Percentiles rank a stretch among this genome's conserved stretches.
Evolutionary conservation across 1,140 invertebrate genomes (phyloP).

Genomic region (Pemphigus obesinymphae): DNA sequence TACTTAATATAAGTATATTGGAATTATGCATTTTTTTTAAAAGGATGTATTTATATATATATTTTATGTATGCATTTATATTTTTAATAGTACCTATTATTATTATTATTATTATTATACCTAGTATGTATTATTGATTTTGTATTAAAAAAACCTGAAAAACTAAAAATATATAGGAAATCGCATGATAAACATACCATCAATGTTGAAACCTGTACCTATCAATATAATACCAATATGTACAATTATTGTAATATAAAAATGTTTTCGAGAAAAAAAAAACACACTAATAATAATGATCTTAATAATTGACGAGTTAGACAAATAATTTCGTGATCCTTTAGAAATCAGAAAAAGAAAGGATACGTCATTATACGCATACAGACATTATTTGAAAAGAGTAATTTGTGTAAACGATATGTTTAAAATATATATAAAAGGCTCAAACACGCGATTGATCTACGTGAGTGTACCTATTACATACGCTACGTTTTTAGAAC

Average conservation of each 20-base stretch:
- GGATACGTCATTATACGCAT: neutral
- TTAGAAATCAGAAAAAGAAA: neutral
- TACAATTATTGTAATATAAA: neutral
- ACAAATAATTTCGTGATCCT: neutral
- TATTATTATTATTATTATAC: no score
- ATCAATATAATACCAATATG: neutral
- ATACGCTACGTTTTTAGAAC: neutral
- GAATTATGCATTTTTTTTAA: no score
- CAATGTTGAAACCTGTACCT: neutral
- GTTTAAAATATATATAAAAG: neutral
- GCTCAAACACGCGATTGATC: slow-evolving; percentile 14
- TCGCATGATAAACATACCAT: neutral
- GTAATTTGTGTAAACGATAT: slow-evolving; percentile 21
- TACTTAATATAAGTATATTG: no score
- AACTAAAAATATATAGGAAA: neutral
- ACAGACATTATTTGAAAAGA: neutral
- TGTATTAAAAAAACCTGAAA: neutral
- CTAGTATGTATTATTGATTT: no score
- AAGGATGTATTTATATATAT: no score
- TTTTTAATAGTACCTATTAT: no score
- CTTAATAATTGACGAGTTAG: neutral
- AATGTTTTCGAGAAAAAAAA: neutral
- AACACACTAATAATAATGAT: neutral
- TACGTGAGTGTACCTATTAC: neutral
- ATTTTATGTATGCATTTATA: no score